These are phyloP conservation scores for Ennomos erosarius DNA, from an alignment of 2,888 invertebrate genomes.

Conservation along the genomic window DNA sequence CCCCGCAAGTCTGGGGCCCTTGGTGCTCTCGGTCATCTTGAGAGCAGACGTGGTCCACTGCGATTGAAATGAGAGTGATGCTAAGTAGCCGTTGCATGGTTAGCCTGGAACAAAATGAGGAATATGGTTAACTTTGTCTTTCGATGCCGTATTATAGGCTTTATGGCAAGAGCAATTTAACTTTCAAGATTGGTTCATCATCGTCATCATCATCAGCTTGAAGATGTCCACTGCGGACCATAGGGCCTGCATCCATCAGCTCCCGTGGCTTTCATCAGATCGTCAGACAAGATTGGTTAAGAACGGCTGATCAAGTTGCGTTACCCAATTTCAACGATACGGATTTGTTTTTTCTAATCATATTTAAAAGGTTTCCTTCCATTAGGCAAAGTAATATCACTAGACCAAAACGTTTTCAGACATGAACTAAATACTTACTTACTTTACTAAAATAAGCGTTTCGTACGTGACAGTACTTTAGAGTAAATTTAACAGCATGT, in stretches of 20 bases:
- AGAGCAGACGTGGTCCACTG: conserved; percentile 55
- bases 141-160: too few species aligned
- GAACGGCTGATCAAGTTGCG: too few species aligned
- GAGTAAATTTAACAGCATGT: conserved; percentile 21
- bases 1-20: conserved; percentile 86
- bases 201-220: too few species aligned
- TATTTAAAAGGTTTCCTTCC: conserved; percentile 3
- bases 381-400: conserved; percentile 2
- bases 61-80: conserved; percentile 66
- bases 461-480: conserved; percentile 18
- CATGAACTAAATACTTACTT: neutral
- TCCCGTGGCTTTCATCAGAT: too few species aligned
- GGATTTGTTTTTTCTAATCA: conserved; percentile 4
- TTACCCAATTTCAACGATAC: neutral
- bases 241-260: too few species aligned
- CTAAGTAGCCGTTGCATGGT: conserved; percentile 63
- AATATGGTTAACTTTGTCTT: too few species aligned
- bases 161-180: too few species aligned
- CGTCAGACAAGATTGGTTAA: too few species aligned
- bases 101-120: conserved; percentile 62
- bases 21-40: conserved; percentile 69
- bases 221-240: too few species aligned
- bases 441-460: conserved; percentile 3
- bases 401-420: conserved; percentile 10
- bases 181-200: too few species aligned